These are phyloP conservation scores for Nasonia longicornis DNA, from an alignment of 1,140 invertebrate species.

Conservation along the genomic window DNA sequence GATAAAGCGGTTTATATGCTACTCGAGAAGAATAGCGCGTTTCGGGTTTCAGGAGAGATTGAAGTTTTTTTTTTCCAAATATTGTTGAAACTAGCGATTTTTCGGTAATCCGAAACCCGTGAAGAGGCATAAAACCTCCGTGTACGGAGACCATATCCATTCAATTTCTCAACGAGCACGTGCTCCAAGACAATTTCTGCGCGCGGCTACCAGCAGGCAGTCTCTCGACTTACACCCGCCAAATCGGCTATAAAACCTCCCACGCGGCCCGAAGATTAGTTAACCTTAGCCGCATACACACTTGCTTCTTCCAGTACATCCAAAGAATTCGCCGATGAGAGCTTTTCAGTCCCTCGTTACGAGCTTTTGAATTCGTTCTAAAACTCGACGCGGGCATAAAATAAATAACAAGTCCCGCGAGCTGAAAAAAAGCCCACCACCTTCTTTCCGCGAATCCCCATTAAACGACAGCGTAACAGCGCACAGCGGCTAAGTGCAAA, in stretches of 20 bases:
- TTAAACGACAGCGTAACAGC: not conserved
- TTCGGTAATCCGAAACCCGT: too few species aligned
- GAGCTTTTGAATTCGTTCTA: not conserved
- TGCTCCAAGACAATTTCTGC: not conserved
- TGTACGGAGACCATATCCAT: too few species aligned
- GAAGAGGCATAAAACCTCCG: too few species aligned
- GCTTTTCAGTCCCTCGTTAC: not conserved
- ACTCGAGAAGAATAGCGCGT: too few species aligned
- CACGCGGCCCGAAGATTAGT: slow-evolving; percentile 11
- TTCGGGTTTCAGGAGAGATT: too few species aligned
- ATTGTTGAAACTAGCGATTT: too few species aligned
- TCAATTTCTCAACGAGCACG: too few species aligned
- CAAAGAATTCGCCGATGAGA: not conserved
- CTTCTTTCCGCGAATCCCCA: not conserved
- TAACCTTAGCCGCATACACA: not conserved
- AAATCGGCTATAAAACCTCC: not conserved
- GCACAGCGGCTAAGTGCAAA: not conserved
- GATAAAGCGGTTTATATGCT: too few species aligned
- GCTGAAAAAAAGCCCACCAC: too few species aligned
- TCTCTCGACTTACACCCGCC: too few species aligned
- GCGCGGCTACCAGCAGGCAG: too few species aligned
- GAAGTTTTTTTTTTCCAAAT: too few species aligned
- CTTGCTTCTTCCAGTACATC: not conserved
- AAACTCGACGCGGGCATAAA: not conserved
- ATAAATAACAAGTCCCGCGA: not conserved